Conservation (phyloP, 2,888 invertebrate species). For the Nebria brevicollis region DNA sequence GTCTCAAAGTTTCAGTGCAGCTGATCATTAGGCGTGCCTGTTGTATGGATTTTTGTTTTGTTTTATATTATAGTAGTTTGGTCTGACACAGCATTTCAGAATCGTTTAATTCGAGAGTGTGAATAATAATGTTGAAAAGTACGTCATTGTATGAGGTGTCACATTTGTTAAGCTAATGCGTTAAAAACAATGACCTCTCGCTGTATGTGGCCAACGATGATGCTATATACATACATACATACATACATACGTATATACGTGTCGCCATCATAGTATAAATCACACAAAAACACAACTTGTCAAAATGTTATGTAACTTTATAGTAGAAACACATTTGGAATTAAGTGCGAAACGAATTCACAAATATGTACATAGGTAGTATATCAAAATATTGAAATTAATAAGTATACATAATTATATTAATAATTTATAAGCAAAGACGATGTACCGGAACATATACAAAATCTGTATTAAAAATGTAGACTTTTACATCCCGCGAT, state of each 20-base stretch:
- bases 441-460: too few relatives aligned
- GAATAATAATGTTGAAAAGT: constrained; percentile 25
- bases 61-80: background rate
- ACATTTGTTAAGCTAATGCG: constrained; percentile 40
- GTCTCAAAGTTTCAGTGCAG: too few relatives aligned
- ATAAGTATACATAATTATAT: too few relatives aligned
- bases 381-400: too few relatives aligned
- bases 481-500: too few relatives aligned
- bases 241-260: background rate
- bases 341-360: too few relatives aligned
- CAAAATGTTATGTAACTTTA: background rate
- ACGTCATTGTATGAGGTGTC: constrained; percentile 30
- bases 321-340: background rate
- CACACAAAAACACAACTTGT: background rate
- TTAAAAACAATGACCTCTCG: constrained; percentile 40
- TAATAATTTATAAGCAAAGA: too few relatives aligned
- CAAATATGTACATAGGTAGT: too few relatives aligned
- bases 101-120: constrained; percentile 24
- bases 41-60: background rate
- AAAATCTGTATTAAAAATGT: too few relatives aligned
- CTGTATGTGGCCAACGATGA: constrained; percentile 6
- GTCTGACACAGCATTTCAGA: background rate
- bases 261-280: background rate
- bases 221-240: background rate
- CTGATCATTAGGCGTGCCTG: too few relatives aligned